These are phyloP conservation scores for Sphyrna mokarran DNA, from an alignment of 2,113 vertebrate genomes.

Conservation along the genomic window DNA sequence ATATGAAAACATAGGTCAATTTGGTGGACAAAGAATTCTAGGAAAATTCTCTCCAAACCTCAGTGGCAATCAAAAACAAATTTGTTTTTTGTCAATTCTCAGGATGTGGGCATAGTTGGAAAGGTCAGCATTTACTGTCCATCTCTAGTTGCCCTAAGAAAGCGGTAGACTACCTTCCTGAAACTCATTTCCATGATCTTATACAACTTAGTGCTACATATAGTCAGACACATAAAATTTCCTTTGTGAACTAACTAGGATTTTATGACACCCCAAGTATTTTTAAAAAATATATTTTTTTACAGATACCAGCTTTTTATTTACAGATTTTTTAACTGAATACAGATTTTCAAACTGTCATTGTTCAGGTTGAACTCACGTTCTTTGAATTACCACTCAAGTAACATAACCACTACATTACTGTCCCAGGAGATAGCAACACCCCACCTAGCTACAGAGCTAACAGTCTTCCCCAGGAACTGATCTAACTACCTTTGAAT, in stretches of 20 bases:
- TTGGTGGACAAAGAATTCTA: not conserved
- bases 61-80: too few species aligned
- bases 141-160: not conserved
- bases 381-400: not conserved
- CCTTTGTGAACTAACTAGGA: not conserved
- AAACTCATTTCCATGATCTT: not conserved
- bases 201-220: not conserved
- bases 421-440: not conserved
- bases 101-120: not conserved
- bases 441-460: not conserved
- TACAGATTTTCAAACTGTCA: not conserved
- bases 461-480: not conserved
- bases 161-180: not conserved
- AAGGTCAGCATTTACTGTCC: not conserved
- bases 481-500: not conserved
- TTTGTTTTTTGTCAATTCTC: not conserved
- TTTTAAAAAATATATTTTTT: not conserved
- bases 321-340: not conserved
- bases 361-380: not conserved
- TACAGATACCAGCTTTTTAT: not conserved
- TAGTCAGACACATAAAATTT: not conserved
- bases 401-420: not conserved
- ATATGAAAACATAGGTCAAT: not conserved
- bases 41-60: not conserved
- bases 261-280: not conserved